phyloP scores from a whole-genome alignment of 1,140 invertebrate species.

The Drosophila funebris region DNA sequence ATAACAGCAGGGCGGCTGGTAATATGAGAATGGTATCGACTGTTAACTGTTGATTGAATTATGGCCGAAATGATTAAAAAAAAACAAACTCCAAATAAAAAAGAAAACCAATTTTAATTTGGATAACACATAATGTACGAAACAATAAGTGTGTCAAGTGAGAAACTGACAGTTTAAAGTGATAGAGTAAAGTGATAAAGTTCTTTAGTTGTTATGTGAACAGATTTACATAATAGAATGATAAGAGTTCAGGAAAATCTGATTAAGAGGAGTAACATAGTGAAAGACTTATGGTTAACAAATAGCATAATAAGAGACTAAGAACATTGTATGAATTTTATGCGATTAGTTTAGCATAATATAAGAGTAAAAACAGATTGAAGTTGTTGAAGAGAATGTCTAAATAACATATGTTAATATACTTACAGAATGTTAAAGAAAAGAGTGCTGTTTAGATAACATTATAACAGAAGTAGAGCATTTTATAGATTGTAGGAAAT shows the following conservation, averaged over 20 bases:
- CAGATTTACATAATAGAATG: neutral
- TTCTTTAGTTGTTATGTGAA: neutral
- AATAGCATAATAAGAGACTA: too few species aligned
- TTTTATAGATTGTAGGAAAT: too few species aligned
- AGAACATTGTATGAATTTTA: too few species aligned
- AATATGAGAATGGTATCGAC: conserved; percentile 6
- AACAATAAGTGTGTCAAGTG: conserved; percentile 1
- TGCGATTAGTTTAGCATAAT: too few species aligned
- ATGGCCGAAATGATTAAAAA: conserved; percentile 4
- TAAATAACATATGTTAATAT: too few species aligned
- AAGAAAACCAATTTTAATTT: neutral
- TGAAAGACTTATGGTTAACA: too few species aligned
- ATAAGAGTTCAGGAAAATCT: neutral
- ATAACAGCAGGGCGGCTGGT: conserved; percentile 18
- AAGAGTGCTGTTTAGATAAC: too few species aligned
- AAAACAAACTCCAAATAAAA: neutral
- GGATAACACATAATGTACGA: neutral
- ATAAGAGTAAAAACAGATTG: too few species aligned
- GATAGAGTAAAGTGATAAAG: neutral
- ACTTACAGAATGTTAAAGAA: too few species aligned
- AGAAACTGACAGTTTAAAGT: neutral
- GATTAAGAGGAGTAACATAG: neutral
- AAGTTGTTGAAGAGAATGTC: too few species aligned
- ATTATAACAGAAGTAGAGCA: too few species aligned
- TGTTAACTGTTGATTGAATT: conserved; percentile 27